Evolutionary conservation across 2,888 invertebrate genomes (phyloP), one percentile per base, ranked within the genome.

Genomic region (Mycogona germanica): DNA sequence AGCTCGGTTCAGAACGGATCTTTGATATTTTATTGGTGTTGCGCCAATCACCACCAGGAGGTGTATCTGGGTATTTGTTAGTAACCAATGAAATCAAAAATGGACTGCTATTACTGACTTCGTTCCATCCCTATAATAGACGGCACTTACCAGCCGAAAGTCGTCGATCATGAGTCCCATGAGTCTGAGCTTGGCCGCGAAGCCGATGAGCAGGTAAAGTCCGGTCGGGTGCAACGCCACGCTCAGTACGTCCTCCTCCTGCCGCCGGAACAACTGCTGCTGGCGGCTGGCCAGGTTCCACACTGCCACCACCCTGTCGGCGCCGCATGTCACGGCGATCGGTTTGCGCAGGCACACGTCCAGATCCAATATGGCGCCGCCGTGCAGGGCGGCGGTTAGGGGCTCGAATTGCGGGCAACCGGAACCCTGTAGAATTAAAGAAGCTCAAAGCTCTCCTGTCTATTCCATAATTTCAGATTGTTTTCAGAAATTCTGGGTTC

Each of bases 211-310:
- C 2, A 87, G 80, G 68, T 88, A 88, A 1, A 92, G 75, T 3
- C 91, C 92, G 53, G 68, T 65, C 1, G 85, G 84, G 69, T 87
- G 86, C 1, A 87, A 67, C n/a, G 82, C 79, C 4, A 87, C 76
- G 55, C 82, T 81, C 65, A 78, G 81, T 26, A 88, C 78, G 64
- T 87, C 87, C 64, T 93, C 91, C 60, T 70, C 67, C 66, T 89
- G 93, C 61, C 84, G 78, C 65, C 87, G 84, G 54, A 71, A 68
- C 65, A 89, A 70, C 63, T 89, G 84, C 49, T 91, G 73, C 45
- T 76, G 82, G 66, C 83, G 82, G 0, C 82, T 83, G 70, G 88
- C 84, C 66, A 87, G 93, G 67, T 95, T 88, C 93, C 95, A 95
- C 44, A 95, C 78, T 51, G 89, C 77, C 47, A 95, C 78, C 35